Conservation (phyloP, 2,888 invertebrate genomes). For the Aphidoletes aphidimyza region DNA sequence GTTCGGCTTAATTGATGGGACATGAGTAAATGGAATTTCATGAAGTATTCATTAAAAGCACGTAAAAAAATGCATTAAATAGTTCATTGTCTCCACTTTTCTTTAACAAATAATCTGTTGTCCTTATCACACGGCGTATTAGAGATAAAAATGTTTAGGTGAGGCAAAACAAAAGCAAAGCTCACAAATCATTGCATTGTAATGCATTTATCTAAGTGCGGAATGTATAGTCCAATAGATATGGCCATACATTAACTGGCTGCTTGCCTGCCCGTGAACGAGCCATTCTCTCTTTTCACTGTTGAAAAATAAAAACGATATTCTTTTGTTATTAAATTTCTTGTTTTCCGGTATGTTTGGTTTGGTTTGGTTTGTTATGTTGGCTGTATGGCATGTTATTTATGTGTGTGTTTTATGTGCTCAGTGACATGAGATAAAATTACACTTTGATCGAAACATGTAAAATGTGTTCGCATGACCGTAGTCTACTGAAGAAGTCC, state of each 20-base stretch:
- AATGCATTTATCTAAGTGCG: constrained; percentile 32
- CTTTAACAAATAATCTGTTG: not conserved
- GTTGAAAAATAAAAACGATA: not conserved
- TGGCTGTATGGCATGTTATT: constrained; percentile 4
- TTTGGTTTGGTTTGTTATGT: not conserved
- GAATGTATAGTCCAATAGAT: not conserved
- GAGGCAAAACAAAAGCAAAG: constrained; percentile 32
- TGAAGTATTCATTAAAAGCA: not conserved
- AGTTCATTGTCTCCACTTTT: too few relatives aligned
- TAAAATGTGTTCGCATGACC: not conserved
- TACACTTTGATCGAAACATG: constrained; percentile 52
- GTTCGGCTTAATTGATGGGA: too few relatives aligned
- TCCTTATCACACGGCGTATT: not conserved
- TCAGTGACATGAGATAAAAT: constrained; percentile 51
- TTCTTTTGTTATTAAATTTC: constrained; percentile 44
- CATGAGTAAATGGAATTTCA: too few relatives aligned
- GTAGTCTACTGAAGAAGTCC: not conserved
- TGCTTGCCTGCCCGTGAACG: not conserved
- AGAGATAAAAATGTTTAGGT: not conserved
- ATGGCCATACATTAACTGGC: constrained; percentile 8
- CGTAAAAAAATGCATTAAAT: too few relatives aligned
- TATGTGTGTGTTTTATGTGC: constrained; percentile 7
- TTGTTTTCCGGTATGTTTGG: constrained; percentile 49
- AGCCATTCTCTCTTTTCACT: not conserved
- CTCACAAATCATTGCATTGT: not conserved